Evolutionary conservation across 2,888 invertebrate species (phyloP), one percentile per base, ranked within the genome.

Genomic region (Sylvicola fuscatus): DNA sequence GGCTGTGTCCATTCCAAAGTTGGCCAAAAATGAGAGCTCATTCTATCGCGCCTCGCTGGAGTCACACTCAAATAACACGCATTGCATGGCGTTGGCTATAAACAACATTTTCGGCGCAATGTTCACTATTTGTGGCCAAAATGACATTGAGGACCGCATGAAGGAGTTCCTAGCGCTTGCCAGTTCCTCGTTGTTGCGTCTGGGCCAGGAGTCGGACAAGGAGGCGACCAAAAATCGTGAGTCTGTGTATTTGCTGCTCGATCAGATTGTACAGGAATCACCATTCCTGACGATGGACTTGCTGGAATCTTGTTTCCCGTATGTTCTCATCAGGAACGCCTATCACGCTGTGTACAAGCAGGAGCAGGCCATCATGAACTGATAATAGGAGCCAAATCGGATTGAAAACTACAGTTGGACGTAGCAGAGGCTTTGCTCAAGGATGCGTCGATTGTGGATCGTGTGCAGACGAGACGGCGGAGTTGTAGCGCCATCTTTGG

Each of bases 251-350:
- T 70, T 99, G 37, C 66, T 98, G 26, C 66, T 99, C 3, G 95
- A 98, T 61, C 79, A 93, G 62, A 90, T 98, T 54, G 97, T 98
- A 30, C 90, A 95, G 57, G 90, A 95, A 56, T 97, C 93, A 11
- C 93, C 95, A 11, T 98, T 93, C 62, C 67, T 98, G 15, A 97
- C 97, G 1, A 95, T 95, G 92, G 97, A 98, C 64, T 67, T 98
- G 43, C 61, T 99, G 44, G 98, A 99, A 58, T 93, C 93, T 10
- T 99, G 98, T 60, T 99, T 98, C 60, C 98, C 98, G 0, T 98
- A 98, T 54, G 93, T 93, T 14, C 68, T 98, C 35, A 84, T 99
- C 49, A 72, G 98, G 39, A 97, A 97, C 55, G 92, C 98, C 48
- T 99, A 93, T 64, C 93, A 97, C 56, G 87, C 84, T 48, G 90